Evolutionary conservation across 2,797 vertebrate genomes (phyloP).

Genomic region (Helicolenus hilgendorfi): DNA sequence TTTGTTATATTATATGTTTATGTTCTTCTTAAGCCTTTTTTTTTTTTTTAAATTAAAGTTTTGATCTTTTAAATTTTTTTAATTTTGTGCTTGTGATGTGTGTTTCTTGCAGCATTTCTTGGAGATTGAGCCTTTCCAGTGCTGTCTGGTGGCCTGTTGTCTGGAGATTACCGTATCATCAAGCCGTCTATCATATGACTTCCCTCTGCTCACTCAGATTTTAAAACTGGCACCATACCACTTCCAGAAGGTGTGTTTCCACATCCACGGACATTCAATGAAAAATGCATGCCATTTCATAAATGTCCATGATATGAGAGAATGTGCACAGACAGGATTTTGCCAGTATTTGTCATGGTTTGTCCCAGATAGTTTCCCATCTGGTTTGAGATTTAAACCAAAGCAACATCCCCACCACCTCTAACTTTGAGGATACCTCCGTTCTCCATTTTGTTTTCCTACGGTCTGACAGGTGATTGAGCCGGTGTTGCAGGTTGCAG

Average conservation of each 20-base stretch:
- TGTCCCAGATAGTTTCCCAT: background rate
- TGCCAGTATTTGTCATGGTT: background rate
- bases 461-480: conserved; percentile 89
- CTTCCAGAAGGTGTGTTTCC: conserved; percentile 92
- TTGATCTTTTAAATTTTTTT: background rate
- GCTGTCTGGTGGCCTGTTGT: conserved; percentile 93
- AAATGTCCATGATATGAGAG: background rate
- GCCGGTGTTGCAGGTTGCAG: conserved; percentile 89
- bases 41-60: background rate
- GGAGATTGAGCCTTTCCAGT: conserved; percentile 92
- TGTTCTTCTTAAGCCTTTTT: background rate
- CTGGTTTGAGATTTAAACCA: background rate
- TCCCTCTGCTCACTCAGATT: conserved; percentile 89
- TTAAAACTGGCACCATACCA: conserved; percentile 93
- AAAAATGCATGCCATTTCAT: background rate
- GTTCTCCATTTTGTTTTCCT: background rate
- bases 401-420: too few species aligned
- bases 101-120: conserved; percentile 87
- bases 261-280: background rate
- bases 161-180: conserved; percentile 92
- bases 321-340: background rate
- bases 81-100: background rate
- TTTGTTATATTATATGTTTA: background rate
- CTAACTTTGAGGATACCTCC: background rate
- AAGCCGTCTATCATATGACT: conserved; percentile 91